phyloP scores from a whole-genome alignment of 2,797 vertebrate species.

The Notamacropus eugenii region DNA sequence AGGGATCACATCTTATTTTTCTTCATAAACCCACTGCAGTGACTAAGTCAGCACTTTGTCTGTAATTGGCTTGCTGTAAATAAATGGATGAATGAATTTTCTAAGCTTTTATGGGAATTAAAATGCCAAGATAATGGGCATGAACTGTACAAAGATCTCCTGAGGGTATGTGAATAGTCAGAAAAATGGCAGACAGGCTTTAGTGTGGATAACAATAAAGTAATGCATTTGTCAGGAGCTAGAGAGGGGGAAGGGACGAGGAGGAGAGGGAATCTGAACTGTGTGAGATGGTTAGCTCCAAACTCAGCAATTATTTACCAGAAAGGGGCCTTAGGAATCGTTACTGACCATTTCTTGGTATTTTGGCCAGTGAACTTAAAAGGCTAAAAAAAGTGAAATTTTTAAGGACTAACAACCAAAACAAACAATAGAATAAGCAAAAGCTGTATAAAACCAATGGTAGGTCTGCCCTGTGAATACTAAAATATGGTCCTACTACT shows the following conservation, averaged over 20 bases:
- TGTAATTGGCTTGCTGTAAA: background rate
- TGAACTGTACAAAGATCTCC: background rate
- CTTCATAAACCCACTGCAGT: background rate
- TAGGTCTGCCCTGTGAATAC: background rate
- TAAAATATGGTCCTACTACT: background rate
- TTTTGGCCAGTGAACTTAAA: background rate
- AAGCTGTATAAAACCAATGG: background rate
- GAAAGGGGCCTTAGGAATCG: background rate
- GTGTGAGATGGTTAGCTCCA: background rate
- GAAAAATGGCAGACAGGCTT: background rate
- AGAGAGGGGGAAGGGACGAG: background rate
- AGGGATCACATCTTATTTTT: background rate
- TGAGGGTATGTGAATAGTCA: background rate
- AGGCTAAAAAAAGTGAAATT: background rate
- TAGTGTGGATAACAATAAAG: background rate
- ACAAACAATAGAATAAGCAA: background rate
- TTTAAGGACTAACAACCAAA: background rate
- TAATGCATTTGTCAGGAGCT: background rate
- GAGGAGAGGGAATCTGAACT: background rate
- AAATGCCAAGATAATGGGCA: background rate
- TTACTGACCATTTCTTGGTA: background rate
- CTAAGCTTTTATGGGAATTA: background rate
- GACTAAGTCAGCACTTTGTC: background rate
- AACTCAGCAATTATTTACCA: background rate
- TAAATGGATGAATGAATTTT: constrained; percentile 2